Evolutionary conservation across 2,113 vertebrate species (phyloP), one percentile per base, ranked within the genome.

Genomic region (Saimiri boliviensis): DNA sequence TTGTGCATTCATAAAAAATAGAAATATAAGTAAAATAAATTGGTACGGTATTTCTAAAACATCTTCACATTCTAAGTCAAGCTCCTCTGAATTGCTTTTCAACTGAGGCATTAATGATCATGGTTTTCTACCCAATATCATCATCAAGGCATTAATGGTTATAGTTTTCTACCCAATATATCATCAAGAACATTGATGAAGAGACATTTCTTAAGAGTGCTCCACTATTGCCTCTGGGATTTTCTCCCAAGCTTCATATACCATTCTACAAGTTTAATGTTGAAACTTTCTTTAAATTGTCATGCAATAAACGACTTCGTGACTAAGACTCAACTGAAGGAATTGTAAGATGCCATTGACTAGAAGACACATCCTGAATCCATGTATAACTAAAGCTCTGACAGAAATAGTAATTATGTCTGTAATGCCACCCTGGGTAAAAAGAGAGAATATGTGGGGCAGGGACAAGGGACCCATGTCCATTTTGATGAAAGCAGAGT

Each of bases 1-100:
- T 91, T 60, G 4, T 37, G 37, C 77, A 60, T 84, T 85, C 85
- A 86, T 49, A 30, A 52, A 63, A 85, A 85, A 66, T 14, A 37
- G 14, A 74, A 70, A 45, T 70, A 40, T 6, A 52, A 80, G 40
- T 20, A 37, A 93, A 95, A 76, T 52, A 74, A 86, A 80, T 58
- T 21, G 17, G 52, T 47, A 23, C 5, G 47, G 42, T 84, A 76
- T 27, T 84, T 49, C 68, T 81, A 58, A 68, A 60, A 40, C 68
- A 40, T 42, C 40, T 80, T 84, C 58, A 40, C 30, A 81, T 20
- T 91, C 30, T 40, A 42, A 93, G 35, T n/a, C 56, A 20, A 77
- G 25, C 16, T 96, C 90, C 93, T 85, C 76, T 52, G 52, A 66
- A 60, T 95, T 71, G 58, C 35, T 91, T 93, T 96, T 60, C 56